A percentile compares a stretch with the other conserved stretches of the same genome.
phyloP scores from a whole-genome alignment of 2,113 vertebrate species.

The Xenopus tropicalis region DNA sequence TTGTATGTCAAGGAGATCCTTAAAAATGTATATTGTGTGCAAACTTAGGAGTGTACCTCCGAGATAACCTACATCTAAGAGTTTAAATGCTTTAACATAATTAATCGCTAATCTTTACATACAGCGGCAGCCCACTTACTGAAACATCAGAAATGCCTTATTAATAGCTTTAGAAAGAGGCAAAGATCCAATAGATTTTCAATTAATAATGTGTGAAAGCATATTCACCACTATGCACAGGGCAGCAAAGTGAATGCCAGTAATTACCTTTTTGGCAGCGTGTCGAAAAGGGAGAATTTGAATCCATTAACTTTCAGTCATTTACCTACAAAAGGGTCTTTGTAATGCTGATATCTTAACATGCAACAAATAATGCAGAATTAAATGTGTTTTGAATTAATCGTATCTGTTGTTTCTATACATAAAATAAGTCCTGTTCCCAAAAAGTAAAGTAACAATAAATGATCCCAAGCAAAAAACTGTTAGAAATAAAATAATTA shows the following conservation, averaged over 20 bases:
- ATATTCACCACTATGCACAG: background rate
- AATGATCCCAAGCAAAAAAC: no score
- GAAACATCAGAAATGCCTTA: slow-evolving; percentile 19
- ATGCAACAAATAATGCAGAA: background rate
- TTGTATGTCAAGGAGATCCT: slow-evolving; percentile 25
- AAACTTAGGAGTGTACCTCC: background rate
- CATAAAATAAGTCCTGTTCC: no score
- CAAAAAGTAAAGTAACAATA: no score
- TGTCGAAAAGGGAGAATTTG: slow-evolving; percentile 1
- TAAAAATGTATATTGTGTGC: slow-evolving; percentile 23
- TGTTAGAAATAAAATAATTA: no score
- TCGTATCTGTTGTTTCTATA: no score
- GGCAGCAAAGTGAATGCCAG: background rate
- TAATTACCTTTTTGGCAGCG: slow-evolving; percentile 38
- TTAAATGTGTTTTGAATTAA: no score
- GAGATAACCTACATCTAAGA: slow-evolving; percentile 16
- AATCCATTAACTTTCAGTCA: slow-evolving; percentile 2
- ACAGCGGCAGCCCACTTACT: slow-evolving; percentile 16
- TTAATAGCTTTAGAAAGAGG: slow-evolving; percentile 19
- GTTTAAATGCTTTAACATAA: slow-evolving; percentile 19
- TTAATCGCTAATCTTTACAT: slow-evolving; percentile 16
- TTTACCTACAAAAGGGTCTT: background rate
- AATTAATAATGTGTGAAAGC: slow-evolving; percentile 33
- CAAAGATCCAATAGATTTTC: slow-evolving; percentile 28
- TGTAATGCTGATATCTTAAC: background rate